Evolutionary conservation across 1,140 invertebrate species (phyloP), one percentile per base, ranked within the genome.

Genomic region (Pogonus chalceus): DNA sequence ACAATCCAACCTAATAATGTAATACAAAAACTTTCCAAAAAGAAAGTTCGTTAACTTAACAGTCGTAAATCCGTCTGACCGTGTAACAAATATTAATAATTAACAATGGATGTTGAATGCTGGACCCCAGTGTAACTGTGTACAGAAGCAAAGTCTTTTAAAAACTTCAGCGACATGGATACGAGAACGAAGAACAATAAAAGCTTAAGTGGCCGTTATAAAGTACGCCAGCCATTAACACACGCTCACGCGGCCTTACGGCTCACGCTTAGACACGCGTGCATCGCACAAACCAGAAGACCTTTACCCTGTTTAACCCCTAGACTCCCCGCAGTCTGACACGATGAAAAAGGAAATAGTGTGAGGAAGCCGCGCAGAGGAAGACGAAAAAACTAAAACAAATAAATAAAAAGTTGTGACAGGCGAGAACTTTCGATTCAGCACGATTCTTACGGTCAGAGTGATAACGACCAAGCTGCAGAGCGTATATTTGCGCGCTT

Each of bases 331-430:
- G n/a, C n/a, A n/a, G n/a, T n/a, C n/a, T n/a, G n/a, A n/a, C n/a
- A n/a, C n/a, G n/a, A n/a, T n/a, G n/a, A n/a, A n/a, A n/a, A n/a
- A n/a, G n/a, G n/a, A n/a, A 4, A 43, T 4, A 31, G 26, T 31
- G 9, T 4, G 7, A 43, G 9, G 18, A 7, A 12, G 7, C 3
- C 9, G 18, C 37, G 18, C 37, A 18, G 3, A 43, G 7, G 3
- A 9, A 43, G 9, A 43, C 37, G 18, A 12, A 18, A 43, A 43
- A 43, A 43, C 37, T 43, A 43, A 43, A 43, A 43, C 37, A 43
- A 52, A 58, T 58, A 58, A 58, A 58, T 58, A 58, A 60, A 59
- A 60, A 60, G 26, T 57, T 57, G 52, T 47, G 55, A 52, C 55
- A 53, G 55, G 50, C 48, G 46, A 49, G 23, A 48, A 53, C 4